These are phyloP conservation scores for Hydropsyche betteni DNA, from an alignment of 2,888 invertebrate species.

Conservation along the genomic window DNA sequence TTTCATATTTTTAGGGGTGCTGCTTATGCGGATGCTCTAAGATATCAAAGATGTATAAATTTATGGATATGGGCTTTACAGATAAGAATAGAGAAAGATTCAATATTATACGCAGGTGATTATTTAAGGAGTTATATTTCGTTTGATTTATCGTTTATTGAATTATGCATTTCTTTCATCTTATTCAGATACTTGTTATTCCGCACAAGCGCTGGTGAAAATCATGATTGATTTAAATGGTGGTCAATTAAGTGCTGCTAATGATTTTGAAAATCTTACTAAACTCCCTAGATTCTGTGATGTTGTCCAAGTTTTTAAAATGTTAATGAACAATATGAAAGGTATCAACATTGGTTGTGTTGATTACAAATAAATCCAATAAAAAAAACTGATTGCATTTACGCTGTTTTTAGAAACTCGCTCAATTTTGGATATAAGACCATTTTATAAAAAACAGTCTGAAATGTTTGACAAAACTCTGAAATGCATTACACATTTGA, in stretches of 20 bases:
- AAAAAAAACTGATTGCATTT: too few relatives aligned
- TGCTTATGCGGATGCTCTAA: constrained; percentile 75
- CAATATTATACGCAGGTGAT: constrained; percentile 67
- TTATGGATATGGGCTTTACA: constrained; percentile 86
- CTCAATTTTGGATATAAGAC: constrained; percentile 66
- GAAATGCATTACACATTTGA: constrained; percentile 81
- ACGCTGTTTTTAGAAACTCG: constrained; percentile 61
- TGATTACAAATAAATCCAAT: too few relatives aligned
- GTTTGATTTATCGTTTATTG: too few relatives aligned
- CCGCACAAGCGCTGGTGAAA: constrained; percentile 85
- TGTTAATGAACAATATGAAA: constrained; percentile 72
- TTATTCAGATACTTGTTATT: constrained; percentile 78
- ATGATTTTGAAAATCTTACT: constrained; percentile 61
- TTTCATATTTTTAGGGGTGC: constrained; percentile 68
- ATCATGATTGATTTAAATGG: constrained; percentile 79
- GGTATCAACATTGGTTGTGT: constrained; percentile 53
- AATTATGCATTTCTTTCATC: constrained; percentile 12
- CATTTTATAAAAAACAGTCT: constrained; percentile 79
- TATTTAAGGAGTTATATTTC: neutral
- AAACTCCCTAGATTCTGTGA: constrained; percentile 72
- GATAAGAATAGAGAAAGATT: constrained; percentile 80
- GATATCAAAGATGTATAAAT: constrained; percentile 85
- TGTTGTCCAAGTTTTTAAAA: constrained; percentile 74
- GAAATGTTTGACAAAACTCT: constrained; percentile 84
- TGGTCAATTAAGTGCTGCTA: constrained; percentile 65